Percentiles rank a stretch among this genome's conserved stretches.
Evolutionary conservation across 2,113 vertebrate species (phyloP).

Genomic region (Nothobranchius furzeri): DNA sequence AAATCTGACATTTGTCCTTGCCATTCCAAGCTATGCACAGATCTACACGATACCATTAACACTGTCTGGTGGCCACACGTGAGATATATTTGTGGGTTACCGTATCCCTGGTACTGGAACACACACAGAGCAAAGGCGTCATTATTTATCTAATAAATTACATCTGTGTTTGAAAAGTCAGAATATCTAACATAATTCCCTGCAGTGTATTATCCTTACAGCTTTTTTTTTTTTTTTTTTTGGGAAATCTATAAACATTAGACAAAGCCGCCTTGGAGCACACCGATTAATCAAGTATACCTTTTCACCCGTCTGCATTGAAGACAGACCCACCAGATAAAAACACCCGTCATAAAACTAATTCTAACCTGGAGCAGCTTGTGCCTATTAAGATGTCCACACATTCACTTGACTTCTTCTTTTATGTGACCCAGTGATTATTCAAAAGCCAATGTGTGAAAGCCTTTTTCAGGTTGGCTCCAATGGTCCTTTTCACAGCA

Average conservation of each 20-base stretch:
- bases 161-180: conserved; percentile 39
- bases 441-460: neutral
- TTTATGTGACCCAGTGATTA: neutral
- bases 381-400: neutral
- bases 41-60: neutral
- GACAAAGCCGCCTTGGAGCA: neutral
- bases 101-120: neutral
- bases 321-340: neutral
- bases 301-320: conserved; percentile 2
- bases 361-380: neutral
- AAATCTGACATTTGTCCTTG: conserved; percentile 3
- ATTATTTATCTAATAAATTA: conserved; percentile 32
- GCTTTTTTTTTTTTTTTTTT: conserved; percentile 1
- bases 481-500: neutral
- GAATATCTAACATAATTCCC: conserved; percentile 9
- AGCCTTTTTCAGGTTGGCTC: neutral
- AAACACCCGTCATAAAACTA: neutral
- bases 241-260: conserved; percentile 27
- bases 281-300: conserved; percentile 17
- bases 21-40: neutral
- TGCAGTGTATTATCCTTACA: neutral
- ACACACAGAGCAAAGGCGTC: conserved; percentile 4
- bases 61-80: neutral
- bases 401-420: neutral
- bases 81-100: neutral